Evolutionary conservation across 2,797 vertebrate species (phyloP).

Genomic region (Lateolabrax maculatus): DNA sequence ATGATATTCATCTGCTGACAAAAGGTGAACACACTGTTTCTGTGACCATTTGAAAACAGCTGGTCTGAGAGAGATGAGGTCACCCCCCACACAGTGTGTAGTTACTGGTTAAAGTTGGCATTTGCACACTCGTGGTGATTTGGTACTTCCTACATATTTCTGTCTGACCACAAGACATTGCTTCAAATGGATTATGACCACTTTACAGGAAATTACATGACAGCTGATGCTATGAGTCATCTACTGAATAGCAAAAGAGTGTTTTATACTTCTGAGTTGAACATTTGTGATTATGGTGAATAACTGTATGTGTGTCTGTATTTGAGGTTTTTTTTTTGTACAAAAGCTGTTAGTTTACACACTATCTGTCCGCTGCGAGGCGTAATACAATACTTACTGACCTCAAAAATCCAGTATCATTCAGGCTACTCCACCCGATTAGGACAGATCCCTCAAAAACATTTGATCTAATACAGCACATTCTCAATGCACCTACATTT

Average conservation of each 20-base stretch:
- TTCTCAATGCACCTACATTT: not conserved
- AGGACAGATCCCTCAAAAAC: too few species aligned
- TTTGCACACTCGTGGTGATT: not conserved
- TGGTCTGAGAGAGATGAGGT: not conserved
- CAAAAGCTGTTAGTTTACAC: not conserved
- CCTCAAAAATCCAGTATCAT: too few species aligned
- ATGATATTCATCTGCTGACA: conserved; percentile 40
- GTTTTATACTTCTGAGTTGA: not conserved
- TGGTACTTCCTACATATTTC: not conserved
- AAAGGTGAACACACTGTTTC: conserved; percentile 34
- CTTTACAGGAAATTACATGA: not conserved
- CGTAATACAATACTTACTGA: too few species aligned
- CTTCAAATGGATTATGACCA: not conserved
- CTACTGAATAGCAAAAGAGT: not conserved
- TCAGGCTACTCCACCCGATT: too few species aligned
- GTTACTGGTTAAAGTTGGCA: not conserved
- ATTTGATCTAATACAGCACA: not conserved
- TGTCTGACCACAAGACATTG: not conserved
- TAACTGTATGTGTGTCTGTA: not conserved
- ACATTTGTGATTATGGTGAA: not conserved
- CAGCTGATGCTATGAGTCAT: not conserved
- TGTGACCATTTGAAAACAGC: conserved; percentile 18
- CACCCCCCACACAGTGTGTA: not conserved
- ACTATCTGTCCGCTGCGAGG: too few species aligned
- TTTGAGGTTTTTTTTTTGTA: too few species aligned